Evolutionary conservation across 2,888 invertebrate genomes (phyloP).

Genomic region (Apamea crenata): DNA sequence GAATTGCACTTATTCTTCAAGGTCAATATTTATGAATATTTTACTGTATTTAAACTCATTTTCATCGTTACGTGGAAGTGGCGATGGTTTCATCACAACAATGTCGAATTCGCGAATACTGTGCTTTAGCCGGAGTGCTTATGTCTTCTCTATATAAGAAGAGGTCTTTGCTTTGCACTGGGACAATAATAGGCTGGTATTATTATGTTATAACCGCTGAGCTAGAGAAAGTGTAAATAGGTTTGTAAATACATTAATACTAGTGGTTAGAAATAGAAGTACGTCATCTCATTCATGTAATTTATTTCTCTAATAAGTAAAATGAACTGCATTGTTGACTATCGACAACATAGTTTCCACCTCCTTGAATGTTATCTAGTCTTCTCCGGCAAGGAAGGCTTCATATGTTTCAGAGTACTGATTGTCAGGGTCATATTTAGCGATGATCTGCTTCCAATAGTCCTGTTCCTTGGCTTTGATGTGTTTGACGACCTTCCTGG

Average conservation of each 20-base stretch:
- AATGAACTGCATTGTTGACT: neutral
- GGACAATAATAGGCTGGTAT: neutral
- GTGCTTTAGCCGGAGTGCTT: neutral
- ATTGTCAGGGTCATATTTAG: conserved; percentile 93
- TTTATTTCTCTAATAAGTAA: conserved; percentile 38
- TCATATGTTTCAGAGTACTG: conserved; percentile 91
- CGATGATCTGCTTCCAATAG: conserved; percentile 92
- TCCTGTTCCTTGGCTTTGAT: conserved; percentile 92
- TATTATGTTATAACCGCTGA: too few species aligned
- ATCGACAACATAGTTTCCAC: neutral
- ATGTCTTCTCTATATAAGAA: too few species aligned
- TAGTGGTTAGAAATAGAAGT: neutral
- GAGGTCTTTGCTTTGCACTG: too few species aligned
- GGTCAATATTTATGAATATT: neutral
- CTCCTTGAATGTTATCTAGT: conserved; percentile 58
- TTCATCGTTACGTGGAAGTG: neutral
- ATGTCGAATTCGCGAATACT: neutral
- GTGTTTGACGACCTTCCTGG: conserved; percentile 92
- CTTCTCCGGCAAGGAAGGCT: conserved; percentile 77
- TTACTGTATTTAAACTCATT: neutral
- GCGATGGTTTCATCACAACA: neutral
- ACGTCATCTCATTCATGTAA: neutral
- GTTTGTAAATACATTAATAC: neutral
- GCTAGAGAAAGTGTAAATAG: neutral
- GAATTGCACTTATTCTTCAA: neutral